phyloP scores from a whole-genome alignment of 2,113 vertebrate species.

The Naja naja region DNA sequence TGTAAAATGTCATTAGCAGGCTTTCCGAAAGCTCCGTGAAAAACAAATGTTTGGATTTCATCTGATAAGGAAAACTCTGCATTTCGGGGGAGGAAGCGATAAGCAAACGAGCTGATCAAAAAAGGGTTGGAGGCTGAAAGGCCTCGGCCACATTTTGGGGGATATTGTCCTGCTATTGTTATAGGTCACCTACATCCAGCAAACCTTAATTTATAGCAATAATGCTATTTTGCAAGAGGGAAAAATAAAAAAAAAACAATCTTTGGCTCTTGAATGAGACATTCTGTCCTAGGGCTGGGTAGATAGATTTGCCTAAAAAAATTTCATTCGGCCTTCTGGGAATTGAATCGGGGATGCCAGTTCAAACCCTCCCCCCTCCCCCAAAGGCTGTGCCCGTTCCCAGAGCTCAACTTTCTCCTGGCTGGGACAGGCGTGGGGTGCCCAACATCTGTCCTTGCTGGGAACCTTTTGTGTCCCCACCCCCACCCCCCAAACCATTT shows the following conservation, averaged over 20 bases:
- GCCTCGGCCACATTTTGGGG: neutral
- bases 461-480: neutral
- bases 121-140: neutral
- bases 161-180: neutral
- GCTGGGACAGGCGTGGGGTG: neutral
- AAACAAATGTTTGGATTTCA: conserved; percentile 14
- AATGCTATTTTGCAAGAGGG: neutral
- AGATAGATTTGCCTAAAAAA: neutral
- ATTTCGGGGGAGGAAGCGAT: conserved; percentile 23
- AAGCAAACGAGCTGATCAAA: neutral
- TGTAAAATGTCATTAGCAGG: neutral
- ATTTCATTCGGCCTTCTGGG: neutral
- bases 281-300: neutral
- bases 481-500: neutral
- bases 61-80: conserved; percentile 8
- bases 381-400: neutral
- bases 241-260: neutral
- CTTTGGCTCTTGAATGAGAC: neutral
- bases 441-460: neutral
- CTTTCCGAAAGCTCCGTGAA: neutral
- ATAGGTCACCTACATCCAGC: neutral
- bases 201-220: neutral
- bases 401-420: neutral
- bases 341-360: neutral
- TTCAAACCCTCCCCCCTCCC: neutral